Conservation (phyloP, 2,888 invertebrate species). For the Agonum fuliginosum region DNA sequence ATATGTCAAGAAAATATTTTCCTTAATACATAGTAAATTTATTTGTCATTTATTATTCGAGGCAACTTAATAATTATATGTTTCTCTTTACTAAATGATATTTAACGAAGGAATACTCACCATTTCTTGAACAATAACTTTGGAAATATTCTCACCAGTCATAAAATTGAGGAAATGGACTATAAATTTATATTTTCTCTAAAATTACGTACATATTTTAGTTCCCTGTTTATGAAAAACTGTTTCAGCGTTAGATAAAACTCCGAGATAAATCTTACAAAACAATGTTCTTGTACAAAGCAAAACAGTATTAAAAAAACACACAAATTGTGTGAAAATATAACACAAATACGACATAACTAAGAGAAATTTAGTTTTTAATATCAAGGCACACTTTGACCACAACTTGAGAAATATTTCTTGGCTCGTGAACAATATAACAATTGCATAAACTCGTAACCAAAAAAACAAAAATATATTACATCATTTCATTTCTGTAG, state of each 20-base stretch:
- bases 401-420: conserved; percentile 48
- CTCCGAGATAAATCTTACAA: conserved; percentile 4
- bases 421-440: conserved; percentile 37
- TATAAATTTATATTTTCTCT: background rate
- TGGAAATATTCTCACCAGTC: conserved; percentile 15
- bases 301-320: conserved; percentile 8
- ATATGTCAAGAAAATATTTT: background rate
- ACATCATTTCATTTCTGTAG: conserved; percentile 31
- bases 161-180: background rate
- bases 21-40: background rate
- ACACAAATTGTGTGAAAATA: conserved; percentile 45
- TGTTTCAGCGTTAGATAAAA: conserved; percentile 16
- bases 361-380: conserved; percentile 43
- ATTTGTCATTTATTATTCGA: background rate
- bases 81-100: background rate
- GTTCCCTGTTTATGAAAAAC: background rate
- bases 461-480: conserved; percentile 19
- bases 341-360: conserved; percentile 28
- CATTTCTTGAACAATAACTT: no score
- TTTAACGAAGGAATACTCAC: background rate
- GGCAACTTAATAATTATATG: background rate
- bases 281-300: conserved; percentile 22
- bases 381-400: conserved; percentile 25
- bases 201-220: background rate
- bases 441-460: conserved; percentile 47